These are phyloP conservation scores for Paracyclopina nana DNA, from an alignment of 1,140 invertebrate species.

Conservation along the genomic window DNA sequence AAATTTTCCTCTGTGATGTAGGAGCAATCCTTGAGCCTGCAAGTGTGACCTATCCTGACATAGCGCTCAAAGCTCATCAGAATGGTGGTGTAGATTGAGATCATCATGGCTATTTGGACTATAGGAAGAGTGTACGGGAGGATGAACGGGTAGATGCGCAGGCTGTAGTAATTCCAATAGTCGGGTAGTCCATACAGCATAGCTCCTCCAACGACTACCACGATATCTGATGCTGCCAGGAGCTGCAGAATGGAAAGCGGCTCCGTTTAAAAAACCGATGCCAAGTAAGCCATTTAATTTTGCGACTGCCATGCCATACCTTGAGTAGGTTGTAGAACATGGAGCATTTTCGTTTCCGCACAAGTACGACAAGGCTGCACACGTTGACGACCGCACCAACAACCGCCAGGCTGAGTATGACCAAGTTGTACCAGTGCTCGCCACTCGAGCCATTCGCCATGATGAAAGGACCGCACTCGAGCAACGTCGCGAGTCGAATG, in stretches of 20 bases:
- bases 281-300: neutral
- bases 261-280: neutral
- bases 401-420: neutral
- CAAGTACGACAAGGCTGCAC: neutral
- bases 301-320: neutral
- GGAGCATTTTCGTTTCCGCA: slow-evolving; percentile 1
- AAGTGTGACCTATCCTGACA: slow-evolving; percentile 8
- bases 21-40: slow-evolving; percentile 2
- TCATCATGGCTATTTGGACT: slow-evolving; percentile 15
- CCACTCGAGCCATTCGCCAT: too few relatives aligned
- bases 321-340: slow-evolving; percentile 1
- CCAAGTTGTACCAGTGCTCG: neutral
- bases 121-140: slow-evolving; percentile 9
- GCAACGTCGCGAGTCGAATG: too few relatives aligned
- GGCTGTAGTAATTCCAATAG: slow-evolving; percentile 2
- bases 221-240: slow-evolving; percentile 4
- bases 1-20: slow-evolving; percentile 12
- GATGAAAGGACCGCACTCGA: too few relatives aligned
- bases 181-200: slow-evolving; percentile 6
- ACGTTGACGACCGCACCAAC: neutral
- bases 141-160: slow-evolving; percentile 3
- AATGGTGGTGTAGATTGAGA: slow-evolving; percentile 3
- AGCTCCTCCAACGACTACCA: slow-evolving; percentile 5
- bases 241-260: neutral
- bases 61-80: slow-evolving; percentile 14